Evolutionary conservation across 1,140 invertebrate species (phyloP), one percentile per base, ranked within the genome.

Genomic region (Anoplophora glabripennis): DNA sequence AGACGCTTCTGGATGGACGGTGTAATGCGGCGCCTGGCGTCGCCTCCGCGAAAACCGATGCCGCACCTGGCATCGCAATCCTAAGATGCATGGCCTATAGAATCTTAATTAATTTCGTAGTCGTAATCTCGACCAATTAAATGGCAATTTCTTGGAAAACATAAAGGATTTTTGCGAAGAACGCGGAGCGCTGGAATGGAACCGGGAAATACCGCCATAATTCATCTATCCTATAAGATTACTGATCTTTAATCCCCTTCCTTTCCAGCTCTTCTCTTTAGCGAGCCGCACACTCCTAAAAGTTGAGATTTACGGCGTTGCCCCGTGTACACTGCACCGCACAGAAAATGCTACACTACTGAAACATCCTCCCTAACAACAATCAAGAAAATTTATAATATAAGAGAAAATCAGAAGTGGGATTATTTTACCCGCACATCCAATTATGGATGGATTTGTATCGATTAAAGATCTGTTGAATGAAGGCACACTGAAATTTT

Each of bases 241-340:
- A 84, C 82, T 84, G 82, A 85, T 85, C 83, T 85, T 84, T 85
- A 85, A 85, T 85, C 83, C 83, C 80, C 81, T 79, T 79, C 76
- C 72, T 68, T 69, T 69, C 66, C 61, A 62, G 56, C 64, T 70
- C 62, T 69, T 67, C 68, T 72, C 71, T 72, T 72, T 73, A 74
- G 69, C 69, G 67, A 67, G 67, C 75, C 72, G 73, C 72, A 75
- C 75, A 77, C 79, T 79, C 78, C 81, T 82, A 82, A 83, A 85
- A 84, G 80, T 84, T 84, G 82, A 85, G 83, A 85, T 85, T 84
- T 85, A 85, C 79, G 81, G 80, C 75, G 74, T 64, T 73, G 74
- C 73, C 77, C 80, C 81, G 80, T 83, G 84, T 84, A 84, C 81
- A 80, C 21, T 28, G 5, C 5, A 5, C 21, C 21, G 21, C 21